Percentiles rank a stretch among this genome's conserved stretches.
phyloP scores from a whole-genome alignment of 2,888 invertebrate genomes.

The Ectemnius lituratus region DNA sequence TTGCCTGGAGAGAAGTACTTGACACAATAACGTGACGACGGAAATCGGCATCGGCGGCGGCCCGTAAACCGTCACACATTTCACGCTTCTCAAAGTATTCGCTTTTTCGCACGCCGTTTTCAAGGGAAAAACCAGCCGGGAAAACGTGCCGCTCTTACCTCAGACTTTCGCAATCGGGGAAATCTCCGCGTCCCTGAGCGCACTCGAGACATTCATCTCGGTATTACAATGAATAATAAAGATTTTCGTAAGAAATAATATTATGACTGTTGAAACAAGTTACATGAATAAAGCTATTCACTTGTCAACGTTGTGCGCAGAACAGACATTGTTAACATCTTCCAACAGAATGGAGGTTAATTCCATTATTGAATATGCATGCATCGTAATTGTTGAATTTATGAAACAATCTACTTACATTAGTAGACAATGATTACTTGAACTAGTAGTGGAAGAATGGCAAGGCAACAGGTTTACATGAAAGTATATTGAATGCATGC shows the following conservation, averaged over 20 bases:
- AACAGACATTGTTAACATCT: too few relatives aligned
- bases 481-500: too few relatives aligned
- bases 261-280: too few relatives aligned
- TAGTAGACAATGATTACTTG: too few relatives aligned
- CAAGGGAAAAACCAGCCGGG: slow-evolving; percentile 31
- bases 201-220: slow-evolving; percentile 15
- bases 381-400: too few relatives aligned
- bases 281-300: too few relatives aligned
- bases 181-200: slow-evolving; percentile 31
- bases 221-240: slow-evolving; percentile 8
- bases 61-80: slow-evolving; percentile 41
- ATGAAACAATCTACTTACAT: too few relatives aligned
- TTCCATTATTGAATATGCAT: neutral
- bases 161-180: slow-evolving; percentile 19
- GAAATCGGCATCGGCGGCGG: slow-evolving; percentile 36
- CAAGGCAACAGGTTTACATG: too few relatives aligned
- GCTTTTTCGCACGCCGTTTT: slow-evolving; percentile 11
- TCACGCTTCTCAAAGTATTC: slow-evolving; percentile 43
- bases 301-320: too few relatives aligned
- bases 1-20: slow-evolving; percentile 39
- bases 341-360: neutral
- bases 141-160: slow-evolving; percentile 17
- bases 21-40: slow-evolving; percentile 45
- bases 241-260: neutral
- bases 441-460: too few relatives aligned